A percentile compares a stretch with the other conserved stretches of the same genome.
phyloP scores from a whole-genome alignment of 2,113 vertebrate genomes.

The Alligator mississippiensis region DNA sequence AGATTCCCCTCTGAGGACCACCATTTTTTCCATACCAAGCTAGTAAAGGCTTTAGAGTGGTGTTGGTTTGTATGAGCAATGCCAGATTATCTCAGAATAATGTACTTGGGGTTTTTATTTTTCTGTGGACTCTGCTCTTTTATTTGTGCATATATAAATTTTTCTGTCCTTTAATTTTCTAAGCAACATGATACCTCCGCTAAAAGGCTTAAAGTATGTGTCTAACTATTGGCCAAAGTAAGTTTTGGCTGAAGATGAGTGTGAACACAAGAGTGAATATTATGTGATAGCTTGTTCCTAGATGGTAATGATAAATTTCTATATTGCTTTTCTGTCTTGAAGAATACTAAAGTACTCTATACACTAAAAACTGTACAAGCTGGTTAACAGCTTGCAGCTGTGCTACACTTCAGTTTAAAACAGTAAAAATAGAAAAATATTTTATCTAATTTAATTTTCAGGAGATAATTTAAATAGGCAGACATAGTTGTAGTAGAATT shows the following conservation, averaged over 20 bases:
- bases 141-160: not conserved
- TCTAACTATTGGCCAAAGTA: not conserved
- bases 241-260: not conserved
- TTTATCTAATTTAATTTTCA: not conserved
- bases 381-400: not conserved
- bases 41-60: not conserved
- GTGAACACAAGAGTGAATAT: not conserved
- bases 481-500: not conserved
- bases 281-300: not conserved
- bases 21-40: not conserved
- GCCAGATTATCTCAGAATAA: not conserved
- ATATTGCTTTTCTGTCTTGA: not conserved
- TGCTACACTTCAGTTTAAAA: not conserved
- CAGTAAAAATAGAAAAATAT: not conserved
- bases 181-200: not conserved
- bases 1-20: not conserved
- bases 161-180: not conserved
- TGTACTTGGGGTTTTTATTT: not conserved
- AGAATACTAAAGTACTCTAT: not conserved
- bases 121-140: not conserved
- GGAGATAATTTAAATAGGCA: not conserved
- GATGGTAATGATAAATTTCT: no score
- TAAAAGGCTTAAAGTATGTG: not conserved
- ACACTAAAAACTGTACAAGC: no score
- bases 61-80: not conserved